phyloP scores from a whole-genome alignment of 2,888 invertebrate genomes.

The Stenichneumon culpator region DNA sequence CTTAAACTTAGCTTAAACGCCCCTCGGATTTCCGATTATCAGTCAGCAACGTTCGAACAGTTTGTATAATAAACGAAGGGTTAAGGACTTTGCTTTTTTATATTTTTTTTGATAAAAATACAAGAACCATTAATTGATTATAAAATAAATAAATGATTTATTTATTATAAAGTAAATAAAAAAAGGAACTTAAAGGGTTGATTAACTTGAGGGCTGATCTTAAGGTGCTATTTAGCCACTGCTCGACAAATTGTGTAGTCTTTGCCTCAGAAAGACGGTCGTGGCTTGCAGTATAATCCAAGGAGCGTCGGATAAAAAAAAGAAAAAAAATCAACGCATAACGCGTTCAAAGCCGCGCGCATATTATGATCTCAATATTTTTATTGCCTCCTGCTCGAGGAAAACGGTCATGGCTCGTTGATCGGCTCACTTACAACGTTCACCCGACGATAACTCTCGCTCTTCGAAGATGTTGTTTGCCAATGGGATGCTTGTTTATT shows the following conservation, averaged over 20 bases:
- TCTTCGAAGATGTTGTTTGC: slow-evolving; percentile 15
- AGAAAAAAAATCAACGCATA: background rate
- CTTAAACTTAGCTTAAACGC: too few relatives aligned
- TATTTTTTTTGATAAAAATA: too few relatives aligned
- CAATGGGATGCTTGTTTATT: slow-evolving; percentile 15
- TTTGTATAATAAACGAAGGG: too few relatives aligned
- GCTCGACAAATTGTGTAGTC: slow-evolving; percentile 1
- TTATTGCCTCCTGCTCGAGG: slow-evolving; percentile 3
- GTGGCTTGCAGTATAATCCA: background rate
- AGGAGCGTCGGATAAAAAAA: slow-evolving; percentile 6
- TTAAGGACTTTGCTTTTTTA: too few relatives aligned
- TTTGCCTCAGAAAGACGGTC: slow-evolving; percentile 4
- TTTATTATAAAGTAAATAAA: too few relatives aligned
- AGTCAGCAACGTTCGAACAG: too few relatives aligned
- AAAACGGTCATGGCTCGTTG: slow-evolving; percentile 58
- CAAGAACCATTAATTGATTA: too few relatives aligned
- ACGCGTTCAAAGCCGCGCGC: background rate
- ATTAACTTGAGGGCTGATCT: background rate
- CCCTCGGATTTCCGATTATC: too few relatives aligned
- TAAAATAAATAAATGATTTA: too few relatives aligned
- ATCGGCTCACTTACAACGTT: slow-evolving; percentile 19
- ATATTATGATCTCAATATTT: slow-evolving; percentile 18
- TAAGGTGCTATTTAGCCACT: background rate
- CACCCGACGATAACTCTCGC: slow-evolving; percentile 29
- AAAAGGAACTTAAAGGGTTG: background rate